Evolutionary conservation across 2,888 invertebrate species (phyloP), one percentile per base, ranked within the genome.

Genomic region (Clanis bilineata): DNA sequence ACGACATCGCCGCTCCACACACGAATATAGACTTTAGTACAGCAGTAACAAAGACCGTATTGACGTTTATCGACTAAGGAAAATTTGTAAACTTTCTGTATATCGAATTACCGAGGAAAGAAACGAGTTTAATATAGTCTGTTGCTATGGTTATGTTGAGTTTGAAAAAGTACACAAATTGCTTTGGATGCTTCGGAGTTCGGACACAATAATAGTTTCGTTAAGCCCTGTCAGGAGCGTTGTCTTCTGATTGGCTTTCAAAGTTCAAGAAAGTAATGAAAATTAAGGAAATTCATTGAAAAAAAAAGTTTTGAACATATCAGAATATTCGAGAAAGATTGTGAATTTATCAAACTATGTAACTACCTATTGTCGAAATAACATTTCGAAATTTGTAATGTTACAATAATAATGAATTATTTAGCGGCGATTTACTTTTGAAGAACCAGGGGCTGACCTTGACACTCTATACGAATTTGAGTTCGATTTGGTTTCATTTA

Each of bases 21-120:
- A 10, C 15, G 12, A 58, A 39, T 51, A 38, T 25, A 25, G 18
- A 28, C 58, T 39, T 38, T 58, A 39, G 23, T 12, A 23, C 51
- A 12, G 15, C 6, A 4, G 9, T 7, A 12, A 39, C 12, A 58
- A 22, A 39, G 39, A 28, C 41, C 39, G 21, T 5, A 18, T 25
- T 15, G 18, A 18, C 39, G 38, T 18, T 7, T 7, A 6, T 6
- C 22, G 25, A 12, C 3, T 15, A 2, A 9, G 39, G 47, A 39
- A 22, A 45, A 58, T 58, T 58, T 51, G 58, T 51, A 51, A 58
- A 58, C 51, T 39, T 51, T 51, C 51, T 51, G 51, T 21, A 23
- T 58, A 61, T 57, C 43, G 45, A 44, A 63, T 63, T 63, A 63
- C 61, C 59, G 45, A 58, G 43, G 51, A 45, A 38, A 58, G 58